Base-by-base conservation (phyloP, 2,113 vertebrate genomes). In the Mus pahari region DNA sequence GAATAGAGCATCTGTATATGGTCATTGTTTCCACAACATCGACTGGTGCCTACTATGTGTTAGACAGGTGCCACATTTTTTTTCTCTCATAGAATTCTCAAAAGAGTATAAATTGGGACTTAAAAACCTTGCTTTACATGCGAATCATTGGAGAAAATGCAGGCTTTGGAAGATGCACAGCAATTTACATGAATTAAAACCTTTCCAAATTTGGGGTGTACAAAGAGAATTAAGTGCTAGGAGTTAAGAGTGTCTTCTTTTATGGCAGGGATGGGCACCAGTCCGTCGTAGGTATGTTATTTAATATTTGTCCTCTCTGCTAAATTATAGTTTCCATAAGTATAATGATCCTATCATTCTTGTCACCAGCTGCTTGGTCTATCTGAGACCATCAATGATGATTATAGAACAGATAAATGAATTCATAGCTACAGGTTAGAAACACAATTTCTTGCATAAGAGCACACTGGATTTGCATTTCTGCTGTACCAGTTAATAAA, bases 221-320 rank as follows among this genome's bases (percentile, higher is more conserved):
- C 7, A 42, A 55, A 93, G 42, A 73, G 22, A 68, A 36, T 22
- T 79, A 13, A 50, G 33, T 33, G 1, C 11, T 7, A 91, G 74
- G 31, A 42, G 55, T 74, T 90, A 42, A 66, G 86, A 64, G 31
- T 90, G 75, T 55, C 79, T 84, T 62, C 7, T 89, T 87, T 77
- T 36, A 24, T 3, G 89, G 71, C 1, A 39, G 58, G 28, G 42
- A 70, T 75, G 45, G 58, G 48, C 31, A 81, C 39, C 26, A 68
- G 26, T 42, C n/a, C 55, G 86, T 96, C 20, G 45, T 1, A 11
- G 19, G 62, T 22, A 5, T 53, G 6, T n/a, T 70, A 39, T 89
- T 89, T 78, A 82, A 75, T 71, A 66, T 96, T 87, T 95, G 86
- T 86, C 62, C 92, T 91, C 19, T 70, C 45, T 89, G 48, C 71